These are phyloP conservation scores for Rattus rattus DNA, from an alignment of 2,113 vertebrate genomes.

Conservation along the genomic window DNA sequence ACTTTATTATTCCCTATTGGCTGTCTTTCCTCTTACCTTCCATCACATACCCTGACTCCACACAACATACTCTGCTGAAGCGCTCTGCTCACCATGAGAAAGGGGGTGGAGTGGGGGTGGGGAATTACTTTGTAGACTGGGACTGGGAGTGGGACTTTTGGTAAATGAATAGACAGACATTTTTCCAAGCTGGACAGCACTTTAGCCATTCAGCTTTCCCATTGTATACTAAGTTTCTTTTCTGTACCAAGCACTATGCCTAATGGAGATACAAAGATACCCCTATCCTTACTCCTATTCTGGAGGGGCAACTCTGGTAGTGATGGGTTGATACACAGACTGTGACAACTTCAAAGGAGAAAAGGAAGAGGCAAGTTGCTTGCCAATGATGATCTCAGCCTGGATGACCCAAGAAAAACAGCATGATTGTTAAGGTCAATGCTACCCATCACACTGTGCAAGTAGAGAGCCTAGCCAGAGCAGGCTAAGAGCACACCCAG, in stretches of 20 bases:
- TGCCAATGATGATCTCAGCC: neutral
- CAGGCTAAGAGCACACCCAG: neutral
- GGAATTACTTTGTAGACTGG: neutral
- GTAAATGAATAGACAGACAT: neutral
- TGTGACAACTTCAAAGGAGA: neutral
- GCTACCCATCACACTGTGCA: too few species aligned
- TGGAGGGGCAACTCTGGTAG: neutral
- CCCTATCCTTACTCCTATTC: neutral
- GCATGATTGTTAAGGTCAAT: neutral
- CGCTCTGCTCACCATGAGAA: neutral
- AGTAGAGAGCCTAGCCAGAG: neutral
- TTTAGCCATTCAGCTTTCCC: neutral
- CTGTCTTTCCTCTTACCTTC: neutral
- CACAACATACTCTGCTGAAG: neutral
- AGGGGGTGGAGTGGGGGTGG: neutral
- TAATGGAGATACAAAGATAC: neutral
- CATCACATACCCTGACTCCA: too few species aligned
- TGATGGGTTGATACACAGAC: neutral
- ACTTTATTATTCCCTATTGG: constrained; percentile 49
- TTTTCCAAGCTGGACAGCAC: neutral
- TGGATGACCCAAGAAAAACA: neutral
- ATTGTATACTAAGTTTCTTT: too few species aligned
- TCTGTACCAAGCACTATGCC: neutral
- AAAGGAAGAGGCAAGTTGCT: neutral
- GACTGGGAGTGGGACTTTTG: neutral